Percentiles rank a stretch among this genome's conserved stretches.
Conservation (phyloP, 2,113 vertebrate species). For the Oryzias javanicus region DNA sequence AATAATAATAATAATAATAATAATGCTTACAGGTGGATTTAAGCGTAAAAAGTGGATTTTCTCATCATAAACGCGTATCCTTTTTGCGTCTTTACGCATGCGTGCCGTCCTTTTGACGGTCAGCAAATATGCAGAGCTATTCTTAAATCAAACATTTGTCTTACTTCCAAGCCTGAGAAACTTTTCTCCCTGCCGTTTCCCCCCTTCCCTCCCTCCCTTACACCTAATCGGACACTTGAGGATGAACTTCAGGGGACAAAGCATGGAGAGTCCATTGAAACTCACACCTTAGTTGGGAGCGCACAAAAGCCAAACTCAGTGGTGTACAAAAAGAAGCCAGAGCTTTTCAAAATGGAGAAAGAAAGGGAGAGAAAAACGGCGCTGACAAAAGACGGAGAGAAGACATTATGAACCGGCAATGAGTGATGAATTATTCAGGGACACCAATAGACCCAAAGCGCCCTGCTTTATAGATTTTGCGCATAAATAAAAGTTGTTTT, state of each 20-base stretch:
- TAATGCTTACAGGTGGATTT: no score
- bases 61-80: background rate
- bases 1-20: no score
- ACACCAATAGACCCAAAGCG: slow-evolving; percentile 84
- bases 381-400: slow-evolving; percentile 93
- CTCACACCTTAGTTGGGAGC: slow-evolving; percentile 94
- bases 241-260: slow-evolving; percentile 99
- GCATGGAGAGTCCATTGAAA: slow-evolving; percentile 97
- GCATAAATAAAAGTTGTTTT: slow-evolving; percentile 80
- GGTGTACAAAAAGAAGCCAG: slow-evolving; percentile 92
- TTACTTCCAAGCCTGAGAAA: slow-evolving; percentile 91
- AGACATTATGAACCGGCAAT: slow-evolving; percentile 99
- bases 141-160: slow-evolving; percentile 98
- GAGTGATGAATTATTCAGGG: slow-evolving; percentile 99
- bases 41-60: no score
- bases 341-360: slow-evolving; percentile 96
- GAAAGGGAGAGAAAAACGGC: slow-evolving; percentile 94
- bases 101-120: slow-evolving; percentile 10
- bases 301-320: slow-evolving; percentile 94
- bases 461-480: slow-evolving; percentile 87
- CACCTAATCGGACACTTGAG: slow-evolving; percentile 98
- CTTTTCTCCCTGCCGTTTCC: slow-evolving; percentile 75
- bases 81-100: slow-evolving; percentile 6
- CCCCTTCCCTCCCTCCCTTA: slow-evolving; percentile 34
- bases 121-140: slow-evolving; percentile 69